Evolutionary conservation across 1,140 invertebrate species (phyloP), one percentile per base, ranked within the genome.

Genomic region (Ectropis grisescens): DNA sequence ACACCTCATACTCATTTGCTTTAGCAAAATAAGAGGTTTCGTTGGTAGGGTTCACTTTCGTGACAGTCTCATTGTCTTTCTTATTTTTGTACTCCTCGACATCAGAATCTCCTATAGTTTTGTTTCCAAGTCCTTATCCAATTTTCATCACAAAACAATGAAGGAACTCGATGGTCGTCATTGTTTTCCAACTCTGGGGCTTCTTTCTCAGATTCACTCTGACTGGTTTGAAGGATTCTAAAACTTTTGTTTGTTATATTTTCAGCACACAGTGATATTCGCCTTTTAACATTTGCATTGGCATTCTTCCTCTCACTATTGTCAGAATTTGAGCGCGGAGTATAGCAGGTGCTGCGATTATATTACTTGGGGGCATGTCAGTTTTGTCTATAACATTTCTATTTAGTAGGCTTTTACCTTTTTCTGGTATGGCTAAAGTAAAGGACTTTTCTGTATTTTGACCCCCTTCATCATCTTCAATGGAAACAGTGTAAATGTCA

Each of bases 401-500:
- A 34, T 72, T 75, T 10, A 83, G 41, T 16, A 82, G 62, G 45
- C 72, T 82, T 38, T 83, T 82, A 2, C 72, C 61, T 39, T 81
- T 83, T 36, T 83, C 82, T 19, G 82, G 75, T 46, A 83, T 82
- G 4, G 81, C 65, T 15, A 82, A 48, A 14, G 75, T 82, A 29
- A 80, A 82, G 1, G 79, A 81, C 31, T 82, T 67, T 29, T 79
- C 76, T 2, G 54, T 45, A 8, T 46, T 59, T 29, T 68, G 52
- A 23, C 64, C 75, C 37, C 74, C 76, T 11, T 76, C 74, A 11
- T 76, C 74, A 29, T 82, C 75, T 13, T 69, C 67, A 41, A 83
- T 82, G 3, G 80, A 81, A 2, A 83, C 79, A 2, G 79, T 82
- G 24, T 82, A 83, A 32, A 82, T 68, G 33, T 83, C 82, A 47